These are phyloP conservation scores for Chouioia cunea DNA, from an alignment of 2,888 invertebrate genomes.

Conservation along the genomic window DNA sequence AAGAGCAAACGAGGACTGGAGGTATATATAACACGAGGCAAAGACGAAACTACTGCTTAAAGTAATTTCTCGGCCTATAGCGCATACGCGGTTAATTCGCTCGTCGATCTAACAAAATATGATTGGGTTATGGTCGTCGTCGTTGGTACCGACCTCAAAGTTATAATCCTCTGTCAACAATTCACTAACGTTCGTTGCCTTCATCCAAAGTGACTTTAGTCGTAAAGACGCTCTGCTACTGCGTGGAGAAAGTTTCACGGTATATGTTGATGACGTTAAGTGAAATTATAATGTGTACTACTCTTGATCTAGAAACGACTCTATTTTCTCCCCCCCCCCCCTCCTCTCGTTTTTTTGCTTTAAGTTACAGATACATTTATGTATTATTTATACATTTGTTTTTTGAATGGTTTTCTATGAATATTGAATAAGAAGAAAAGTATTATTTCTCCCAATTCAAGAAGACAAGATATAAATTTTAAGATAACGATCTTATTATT, in stretches of 20 bases:
- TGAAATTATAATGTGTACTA: constrained; percentile 55
- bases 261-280: constrained; percentile 51
- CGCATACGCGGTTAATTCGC: constrained; percentile 25
- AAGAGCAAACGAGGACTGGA: constrained; percentile 3
- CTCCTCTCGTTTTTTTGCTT: constrained; percentile 3
- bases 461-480: too few species aligned
- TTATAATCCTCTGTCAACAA: constrained; percentile 60
- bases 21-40: not conserved
- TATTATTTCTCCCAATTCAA: too few species aligned
- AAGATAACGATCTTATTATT: too few species aligned
- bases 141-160: constrained; percentile 36
- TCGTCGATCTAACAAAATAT: constrained; percentile 10
- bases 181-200: constrained; percentile 41
- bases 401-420: too few species aligned
- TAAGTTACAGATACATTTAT: too few species aligned
- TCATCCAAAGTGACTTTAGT: constrained; percentile 26
- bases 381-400: too few species aligned
- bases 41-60: not conserved
- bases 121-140: constrained; percentile 15
- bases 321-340: constrained; percentile 15
- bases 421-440: too few species aligned
- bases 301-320: too few species aligned
- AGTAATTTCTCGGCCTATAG: constrained; percentile 27
- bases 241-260: too few species aligned
- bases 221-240: too few species aligned